These are phyloP conservation scores for Cecidostiba fungosa DNA, from an alignment of 2,888 invertebrate genomes.

Conservation along the genomic window DNA sequence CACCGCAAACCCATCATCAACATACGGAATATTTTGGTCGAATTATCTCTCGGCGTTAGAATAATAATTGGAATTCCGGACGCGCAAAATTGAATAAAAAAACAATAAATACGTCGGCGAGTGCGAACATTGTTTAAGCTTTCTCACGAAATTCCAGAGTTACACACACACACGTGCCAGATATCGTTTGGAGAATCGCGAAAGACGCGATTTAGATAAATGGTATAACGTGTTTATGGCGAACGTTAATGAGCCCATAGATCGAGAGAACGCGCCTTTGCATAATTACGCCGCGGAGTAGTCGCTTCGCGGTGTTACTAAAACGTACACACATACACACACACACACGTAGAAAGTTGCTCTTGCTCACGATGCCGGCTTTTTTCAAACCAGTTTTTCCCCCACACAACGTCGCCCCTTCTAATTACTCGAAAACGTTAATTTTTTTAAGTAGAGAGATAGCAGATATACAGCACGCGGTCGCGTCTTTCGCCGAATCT, in stretches of 20 bases:
- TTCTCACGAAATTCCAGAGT: constrained; percentile 44
- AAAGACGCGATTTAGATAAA: constrained; percentile 59
- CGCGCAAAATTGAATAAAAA: not conserved
- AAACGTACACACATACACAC: not conserved
- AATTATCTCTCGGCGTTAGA: too few species aligned
- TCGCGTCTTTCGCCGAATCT: not conserved
- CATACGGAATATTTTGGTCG: too few species aligned
- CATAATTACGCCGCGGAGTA: constrained; percentile 49
- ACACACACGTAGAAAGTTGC: not conserved
- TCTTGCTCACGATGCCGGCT: constrained; percentile 16
- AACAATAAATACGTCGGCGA: constrained; percentile 13
- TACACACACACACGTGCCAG: not conserved
- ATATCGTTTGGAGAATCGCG: constrained; percentile 54
- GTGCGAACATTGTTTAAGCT: constrained; percentile 46
- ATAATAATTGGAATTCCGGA: not conserved
- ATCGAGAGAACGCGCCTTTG: constrained; percentile 49
- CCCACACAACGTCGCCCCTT: not conserved
- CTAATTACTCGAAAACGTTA: constrained; percentile 54
- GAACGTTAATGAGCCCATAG: constrained; percentile 61
- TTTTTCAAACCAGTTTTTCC: constrained; percentile 51
- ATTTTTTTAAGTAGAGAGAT: constrained; percentile 46
- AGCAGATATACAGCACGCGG: not conserved
- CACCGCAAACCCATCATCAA: not conserved
- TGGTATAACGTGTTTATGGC: constrained; percentile 56
- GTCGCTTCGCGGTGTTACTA: constrained; percentile 41